Percentiles rank a stretch among this genome's conserved stretches.
Evolutionary conservation across 2,888 invertebrate species (phyloP).

Genomic region (Lasioglossum villosulum): DNA sequence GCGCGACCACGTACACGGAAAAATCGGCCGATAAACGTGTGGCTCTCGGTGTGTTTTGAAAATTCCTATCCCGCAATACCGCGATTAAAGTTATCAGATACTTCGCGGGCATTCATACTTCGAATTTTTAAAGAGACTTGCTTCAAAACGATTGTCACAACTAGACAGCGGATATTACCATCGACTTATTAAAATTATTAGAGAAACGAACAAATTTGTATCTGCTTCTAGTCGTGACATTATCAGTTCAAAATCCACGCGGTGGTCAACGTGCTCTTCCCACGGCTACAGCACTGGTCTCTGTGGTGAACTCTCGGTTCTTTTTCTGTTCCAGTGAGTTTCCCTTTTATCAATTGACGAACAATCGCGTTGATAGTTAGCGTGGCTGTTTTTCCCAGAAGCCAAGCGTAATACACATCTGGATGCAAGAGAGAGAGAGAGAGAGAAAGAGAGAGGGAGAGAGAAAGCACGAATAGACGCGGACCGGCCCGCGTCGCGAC

Average conservation of each 20-base stretch:
- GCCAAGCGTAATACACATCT: neutral
- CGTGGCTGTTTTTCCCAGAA: neutral
- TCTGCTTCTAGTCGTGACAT: neutral
- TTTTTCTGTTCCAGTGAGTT: neutral
- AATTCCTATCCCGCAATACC: neutral
- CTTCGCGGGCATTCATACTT: neutral
- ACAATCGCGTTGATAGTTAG: neutral
- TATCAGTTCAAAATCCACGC: neutral
- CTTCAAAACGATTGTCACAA: too few relatives aligned
- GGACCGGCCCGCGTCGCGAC: slow-evolving; percentile 34
- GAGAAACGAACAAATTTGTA: too few relatives aligned
- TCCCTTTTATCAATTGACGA: neutral
- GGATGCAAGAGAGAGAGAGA: neutral
- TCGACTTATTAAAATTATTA: too few relatives aligned
- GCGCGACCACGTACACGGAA: slow-evolving; percentile 24
- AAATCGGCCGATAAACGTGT: slow-evolving; percentile 67
- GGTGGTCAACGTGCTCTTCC: neutral
- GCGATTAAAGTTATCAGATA: neutral
- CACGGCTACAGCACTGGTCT: neutral
- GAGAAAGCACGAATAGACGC: slow-evolving; percentile 10
- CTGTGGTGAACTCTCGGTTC: neutral
- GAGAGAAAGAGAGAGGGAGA: neutral
- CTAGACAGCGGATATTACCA: too few relatives aligned
- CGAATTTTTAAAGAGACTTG: neutral
- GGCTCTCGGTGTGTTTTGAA: neutral